These are phyloP conservation scores for Xiphydria camelus DNA, from an alignment of 2,888 invertebrate genomes.

Conservation along the genomic window DNA sequence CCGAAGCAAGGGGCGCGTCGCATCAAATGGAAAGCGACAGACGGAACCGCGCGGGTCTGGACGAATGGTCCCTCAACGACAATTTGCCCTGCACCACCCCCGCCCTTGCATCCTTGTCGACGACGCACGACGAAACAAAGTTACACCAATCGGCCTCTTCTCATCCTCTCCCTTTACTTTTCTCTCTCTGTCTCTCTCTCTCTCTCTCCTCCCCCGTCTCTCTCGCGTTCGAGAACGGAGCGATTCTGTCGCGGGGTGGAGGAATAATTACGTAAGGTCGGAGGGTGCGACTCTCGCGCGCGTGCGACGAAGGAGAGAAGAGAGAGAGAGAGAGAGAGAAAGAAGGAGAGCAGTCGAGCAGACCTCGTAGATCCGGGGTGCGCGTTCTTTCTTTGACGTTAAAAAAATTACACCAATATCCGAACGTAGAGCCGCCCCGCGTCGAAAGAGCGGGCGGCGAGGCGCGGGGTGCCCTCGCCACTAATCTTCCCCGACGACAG, in stretches of 20 bases:
- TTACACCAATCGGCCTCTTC: conserved; percentile 40
- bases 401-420: conserved; percentile 35
- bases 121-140: conserved; percentile 43
- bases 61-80: conserved; percentile 37
- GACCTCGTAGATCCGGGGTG: conserved; percentile 2
- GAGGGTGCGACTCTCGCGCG: no score
- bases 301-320: neutral
- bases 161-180: conserved; percentile 8
- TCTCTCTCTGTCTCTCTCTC: no score
- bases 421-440: conserved; percentile 8
- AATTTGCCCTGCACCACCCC: conserved; percentile 34
- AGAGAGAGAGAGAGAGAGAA: conserved; percentile 4
- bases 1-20: conserved; percentile 1
- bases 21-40: no score
- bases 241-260: no score
- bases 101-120: conserved; percentile 1
- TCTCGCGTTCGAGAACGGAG: conserved; percentile 32
- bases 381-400: conserved; percentile 11
- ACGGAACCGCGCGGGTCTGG: conserved; percentile 24
- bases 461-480: conserved; percentile 7
- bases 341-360: conserved; percentile 24
- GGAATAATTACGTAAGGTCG: conserved; percentile 51
- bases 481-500: conserved; percentile 34
- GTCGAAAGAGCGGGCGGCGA: conserved; percentile 13
- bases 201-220: no score